Evolutionary conservation across 1,140 invertebrate genomes (phyloP).

Genomic region (Carposina sasakii): DNA sequence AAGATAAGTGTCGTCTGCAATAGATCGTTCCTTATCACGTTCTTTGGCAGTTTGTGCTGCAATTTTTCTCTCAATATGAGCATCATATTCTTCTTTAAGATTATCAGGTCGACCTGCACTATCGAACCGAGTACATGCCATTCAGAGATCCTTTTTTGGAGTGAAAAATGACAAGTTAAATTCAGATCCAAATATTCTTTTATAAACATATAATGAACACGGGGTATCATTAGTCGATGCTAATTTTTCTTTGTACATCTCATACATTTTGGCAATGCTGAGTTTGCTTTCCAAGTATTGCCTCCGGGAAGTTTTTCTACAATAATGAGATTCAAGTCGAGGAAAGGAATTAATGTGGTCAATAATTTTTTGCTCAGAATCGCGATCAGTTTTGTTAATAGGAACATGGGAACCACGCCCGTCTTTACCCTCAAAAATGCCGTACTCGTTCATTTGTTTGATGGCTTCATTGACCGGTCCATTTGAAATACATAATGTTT

Average conservation of each 20-base stretch:
- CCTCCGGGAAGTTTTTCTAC: constrained; percentile 13
- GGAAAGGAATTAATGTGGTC: constrained; percentile 23
- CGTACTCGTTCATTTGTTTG: constrained; percentile 16
- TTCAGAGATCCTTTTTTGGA: constrained; percentile 22
- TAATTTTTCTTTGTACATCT: constrained; percentile 6
- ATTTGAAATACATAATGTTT: constrained; percentile 22
- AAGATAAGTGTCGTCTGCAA: constrained; percentile 4
- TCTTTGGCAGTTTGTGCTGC: constrained; percentile 19
- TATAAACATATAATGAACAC: background rate
- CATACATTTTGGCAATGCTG: constrained; percentile 20
- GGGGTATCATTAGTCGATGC: background rate
- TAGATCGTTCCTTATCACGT: constrained; percentile 13
- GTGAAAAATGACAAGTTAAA: constrained; percentile 7
- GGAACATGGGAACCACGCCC: constrained; percentile 23
- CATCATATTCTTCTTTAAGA: constrained; percentile 12
- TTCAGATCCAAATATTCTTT: background rate
- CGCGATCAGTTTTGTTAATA: constrained; percentile 15
- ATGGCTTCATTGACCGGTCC: constrained; percentile 20
- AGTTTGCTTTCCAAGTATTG: constrained; percentile 21
- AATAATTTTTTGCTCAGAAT: constrained; percentile 18
- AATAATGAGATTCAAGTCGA: constrained; percentile 21
- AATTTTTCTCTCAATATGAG: constrained; percentile 18
- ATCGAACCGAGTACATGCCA: constrained; percentile 11
- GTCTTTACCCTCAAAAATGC: constrained; percentile 18
- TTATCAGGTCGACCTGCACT: constrained; percentile 13